A percentile compares a stretch with the other conserved stretches of the same genome.
Conservation (phyloP, 2,113 vertebrate genomes). For the Coracopsis vasa region DNA sequence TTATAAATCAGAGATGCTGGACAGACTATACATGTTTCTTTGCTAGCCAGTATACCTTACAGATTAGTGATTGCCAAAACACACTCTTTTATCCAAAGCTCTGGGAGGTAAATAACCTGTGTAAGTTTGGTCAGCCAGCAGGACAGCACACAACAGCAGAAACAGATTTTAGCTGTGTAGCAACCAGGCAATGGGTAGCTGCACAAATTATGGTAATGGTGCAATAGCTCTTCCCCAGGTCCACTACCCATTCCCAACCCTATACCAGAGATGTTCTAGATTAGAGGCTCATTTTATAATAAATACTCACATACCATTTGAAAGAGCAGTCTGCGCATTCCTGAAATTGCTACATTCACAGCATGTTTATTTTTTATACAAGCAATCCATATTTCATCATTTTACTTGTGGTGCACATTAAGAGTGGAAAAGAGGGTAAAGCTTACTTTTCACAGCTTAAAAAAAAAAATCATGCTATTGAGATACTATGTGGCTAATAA, state of each 20-base stretch:
- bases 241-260: neutral
- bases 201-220: rapidly evolving
- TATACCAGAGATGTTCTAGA: neutral
- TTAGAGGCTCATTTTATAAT: neutral
- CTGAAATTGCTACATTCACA: neutral
- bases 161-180: neutral
- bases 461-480: neutral
- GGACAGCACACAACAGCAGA: neutral
- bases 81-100: neutral
- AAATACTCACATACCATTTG: neutral
- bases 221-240: neutral
- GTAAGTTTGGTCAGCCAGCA: neutral
- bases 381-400: neutral
- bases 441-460: neutral
- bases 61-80: neutral
- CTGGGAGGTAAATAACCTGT: neutral
- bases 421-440: neutral
- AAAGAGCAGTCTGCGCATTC: neutral
- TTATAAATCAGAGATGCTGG: neutral
- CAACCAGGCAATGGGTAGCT: neutral
- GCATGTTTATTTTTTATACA: neutral
- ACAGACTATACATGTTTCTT: neutral
- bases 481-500: neutral
- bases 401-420: neutral
- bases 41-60: neutral